A percentile compares a stretch with the other conserved stretches of the same genome.
Evolutionary conservation across 2,797 vertebrate species (phyloP).

Genomic region (Anas capensis): DNA sequence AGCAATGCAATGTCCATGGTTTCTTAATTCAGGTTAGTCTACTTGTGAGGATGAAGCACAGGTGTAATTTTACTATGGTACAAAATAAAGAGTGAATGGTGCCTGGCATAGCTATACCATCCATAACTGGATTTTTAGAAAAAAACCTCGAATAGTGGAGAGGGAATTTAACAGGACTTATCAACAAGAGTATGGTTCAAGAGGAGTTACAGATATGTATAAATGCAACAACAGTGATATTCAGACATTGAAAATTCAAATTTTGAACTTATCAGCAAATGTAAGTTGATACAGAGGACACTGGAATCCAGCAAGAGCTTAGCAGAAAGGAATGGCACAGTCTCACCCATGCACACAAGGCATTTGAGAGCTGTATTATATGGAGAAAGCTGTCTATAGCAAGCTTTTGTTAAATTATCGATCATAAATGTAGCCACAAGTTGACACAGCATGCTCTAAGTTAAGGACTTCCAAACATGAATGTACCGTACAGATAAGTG

Average conservation of each 20-base stretch:
- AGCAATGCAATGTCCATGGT: background rate
- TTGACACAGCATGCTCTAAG: background rate
- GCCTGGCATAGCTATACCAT: background rate
- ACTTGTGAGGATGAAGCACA: background rate
- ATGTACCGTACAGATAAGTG: background rate
- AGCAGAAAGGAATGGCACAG: accelerated
- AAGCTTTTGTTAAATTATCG: background rate
- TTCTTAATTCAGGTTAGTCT: background rate
- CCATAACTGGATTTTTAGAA: background rate
- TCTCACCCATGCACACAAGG: background rate
- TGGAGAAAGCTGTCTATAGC: background rate
- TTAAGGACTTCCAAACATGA: background rate
- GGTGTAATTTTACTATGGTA: background rate
- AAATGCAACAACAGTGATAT: background rate
- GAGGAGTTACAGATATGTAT: background rate
- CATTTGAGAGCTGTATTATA: background rate
- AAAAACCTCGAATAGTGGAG: background rate
- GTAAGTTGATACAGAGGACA: background rate
- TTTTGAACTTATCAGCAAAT: background rate
- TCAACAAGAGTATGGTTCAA: background rate
- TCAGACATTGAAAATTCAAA: background rate
- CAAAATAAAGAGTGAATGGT: background rate
- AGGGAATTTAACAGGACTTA: background rate
- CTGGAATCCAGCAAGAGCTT: background rate
- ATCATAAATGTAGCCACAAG: background rate